These are phyloP conservation scores for Cephus runcator DNA, from an alignment of 2,888 invertebrate genomes.

Conservation along the genomic window DNA sequence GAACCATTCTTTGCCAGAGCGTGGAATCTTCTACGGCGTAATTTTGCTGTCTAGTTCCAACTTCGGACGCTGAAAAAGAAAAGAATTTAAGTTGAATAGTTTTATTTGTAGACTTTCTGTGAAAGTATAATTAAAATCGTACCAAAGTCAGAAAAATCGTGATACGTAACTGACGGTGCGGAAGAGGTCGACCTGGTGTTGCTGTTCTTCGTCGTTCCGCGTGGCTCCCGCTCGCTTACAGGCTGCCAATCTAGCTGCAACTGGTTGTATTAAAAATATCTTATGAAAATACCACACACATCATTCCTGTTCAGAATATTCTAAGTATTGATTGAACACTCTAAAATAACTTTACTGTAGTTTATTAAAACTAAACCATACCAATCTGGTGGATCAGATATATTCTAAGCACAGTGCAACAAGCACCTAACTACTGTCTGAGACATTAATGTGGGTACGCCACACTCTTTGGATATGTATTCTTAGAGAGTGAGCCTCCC, in stretches of 20 bases:
- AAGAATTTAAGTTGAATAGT: neutral
- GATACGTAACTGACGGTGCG: slow-evolving; percentile 43
- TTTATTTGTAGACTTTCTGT: neutral
- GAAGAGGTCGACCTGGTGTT: slow-evolving; percentile 50
- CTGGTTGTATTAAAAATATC: neutral
- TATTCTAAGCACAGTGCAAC: neutral
- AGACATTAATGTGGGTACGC: neutral
- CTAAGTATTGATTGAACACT: neutral
- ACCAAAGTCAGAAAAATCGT: slow-evolving; percentile 51
- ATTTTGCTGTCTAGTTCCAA: slow-evolving; percentile 38
- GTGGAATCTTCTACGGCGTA: slow-evolving; percentile 42
- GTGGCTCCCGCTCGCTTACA: slow-evolving; percentile 40
- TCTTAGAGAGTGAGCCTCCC: slow-evolving; percentile 56
- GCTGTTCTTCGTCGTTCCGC: slow-evolving; percentile 52
- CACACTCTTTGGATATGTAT: slow-evolving; percentile 50
- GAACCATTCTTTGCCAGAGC: slow-evolving; percentile 57
- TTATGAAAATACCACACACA: neutral
- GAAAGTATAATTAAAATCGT: slow-evolving; percentile 13
- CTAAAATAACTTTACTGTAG: neutral
- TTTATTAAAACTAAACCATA: neutral
- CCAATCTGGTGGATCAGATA: neutral
- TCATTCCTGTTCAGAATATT: neutral
- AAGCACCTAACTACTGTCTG: neutral
- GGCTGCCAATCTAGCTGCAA: slow-evolving; percentile 53
- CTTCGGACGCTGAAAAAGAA: slow-evolving; percentile 34